Conservation (phyloP, 2,113 vertebrate genomes). For the Pachycephala philippinensis region DNA sequence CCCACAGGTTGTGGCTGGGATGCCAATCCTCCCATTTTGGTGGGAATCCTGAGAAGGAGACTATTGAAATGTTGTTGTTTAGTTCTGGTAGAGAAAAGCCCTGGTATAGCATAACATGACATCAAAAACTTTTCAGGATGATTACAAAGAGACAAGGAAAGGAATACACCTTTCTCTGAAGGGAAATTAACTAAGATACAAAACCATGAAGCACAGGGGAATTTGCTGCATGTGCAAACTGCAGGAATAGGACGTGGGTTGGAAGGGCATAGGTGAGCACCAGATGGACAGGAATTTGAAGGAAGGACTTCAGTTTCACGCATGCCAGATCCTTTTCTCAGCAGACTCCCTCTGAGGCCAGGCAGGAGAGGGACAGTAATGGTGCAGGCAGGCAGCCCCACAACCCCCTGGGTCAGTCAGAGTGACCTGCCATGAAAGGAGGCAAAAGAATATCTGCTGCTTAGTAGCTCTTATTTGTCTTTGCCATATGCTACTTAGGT, state of each 20-base stretch:
- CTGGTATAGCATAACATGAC: background rate
- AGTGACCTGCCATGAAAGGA: background rate
- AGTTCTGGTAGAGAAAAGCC: background rate
- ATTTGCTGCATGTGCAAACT: background rate
- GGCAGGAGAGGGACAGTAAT: background rate
- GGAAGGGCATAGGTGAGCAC: background rate
- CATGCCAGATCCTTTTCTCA: background rate
- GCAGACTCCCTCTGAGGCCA: background rate
- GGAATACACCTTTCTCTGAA: background rate
- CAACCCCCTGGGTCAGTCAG: accelerated
- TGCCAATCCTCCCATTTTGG: background rate
- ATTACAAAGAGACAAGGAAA: background rate
- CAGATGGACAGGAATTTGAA: background rate
- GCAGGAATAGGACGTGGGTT: background rate
- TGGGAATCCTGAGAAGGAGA: background rate
- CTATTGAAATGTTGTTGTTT: background rate
- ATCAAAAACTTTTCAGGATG: background rate
- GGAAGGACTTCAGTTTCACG: background rate
- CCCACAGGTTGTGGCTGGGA: background rate
- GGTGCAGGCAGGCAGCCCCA: background rate
- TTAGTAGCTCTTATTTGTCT: background rate
- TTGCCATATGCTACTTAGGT: background rate
- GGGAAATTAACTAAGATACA: background rate
- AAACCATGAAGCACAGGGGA: background rate
- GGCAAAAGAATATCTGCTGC: background rate